Base-by-base conservation (phyloP, 1,140 invertebrate genomes). In the Acromyrmex charruanus region DNA sequence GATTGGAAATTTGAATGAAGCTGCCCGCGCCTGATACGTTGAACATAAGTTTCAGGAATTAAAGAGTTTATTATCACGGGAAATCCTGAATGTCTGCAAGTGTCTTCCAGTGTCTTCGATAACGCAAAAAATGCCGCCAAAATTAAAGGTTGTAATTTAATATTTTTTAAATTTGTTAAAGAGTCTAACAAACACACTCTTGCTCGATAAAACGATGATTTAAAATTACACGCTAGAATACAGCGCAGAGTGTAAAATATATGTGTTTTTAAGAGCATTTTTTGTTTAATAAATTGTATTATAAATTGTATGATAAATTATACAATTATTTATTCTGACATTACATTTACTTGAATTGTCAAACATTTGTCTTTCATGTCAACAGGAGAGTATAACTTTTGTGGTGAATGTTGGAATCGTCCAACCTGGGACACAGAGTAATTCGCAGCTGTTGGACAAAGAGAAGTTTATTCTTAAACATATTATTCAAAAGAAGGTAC, bases 401-500 rank as follows among this genome's bases (percentile, higher is more conserved):
- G 31, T 93, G 39, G 53, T 89, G 7, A 92, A 92, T 77, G 59
- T 90, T 66, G 92, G 92, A 0, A 18, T 53, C 1, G 77, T 68
- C 25, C 86, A 84, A 61, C n/a, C 35, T 25, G 31, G 58, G 44
- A 51, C 12, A 44, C 55, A 87, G 72, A 90, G 31, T 25, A 39
- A 44, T 80, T 16, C 14, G 21, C 16, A 53, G 9, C 89, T 90
- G 63, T 18, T 93, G 31, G 86, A 91, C 16, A 93, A 93, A 39
- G 84, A 86, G 35, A 93, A 93, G 44, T 58, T 69, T 58, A 87
- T 90, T 31, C 80, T 90, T 44, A 87, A 87, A 71, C 58, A 86
- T 10, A 75, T 93, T 28, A 86, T 93, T 18, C 77, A 90, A 35
- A 92, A 91, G 39, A 93, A 93, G 82, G 92, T 93, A 86, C 25